Base-by-base conservation (phyloP, 2,888 invertebrate species). In the Tenthredo amoena region DNA sequence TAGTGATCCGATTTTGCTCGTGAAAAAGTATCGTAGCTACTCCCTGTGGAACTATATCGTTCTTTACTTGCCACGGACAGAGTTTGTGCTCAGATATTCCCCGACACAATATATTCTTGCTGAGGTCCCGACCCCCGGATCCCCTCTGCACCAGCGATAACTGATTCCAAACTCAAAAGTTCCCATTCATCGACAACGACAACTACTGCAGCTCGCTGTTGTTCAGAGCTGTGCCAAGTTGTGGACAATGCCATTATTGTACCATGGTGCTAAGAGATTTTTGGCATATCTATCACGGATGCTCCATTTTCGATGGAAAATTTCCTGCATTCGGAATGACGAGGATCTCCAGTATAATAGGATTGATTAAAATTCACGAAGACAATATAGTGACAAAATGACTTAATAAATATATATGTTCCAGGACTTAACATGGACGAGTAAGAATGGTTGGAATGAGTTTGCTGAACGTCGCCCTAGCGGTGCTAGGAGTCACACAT, bases 401-500 rank as follows among this genome's bases (percentile, higher is more conserved):
- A 18, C 15, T 34, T 1, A 74, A 77, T 50, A 18, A 77, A 50
- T 26, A 12, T 77, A 76, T 85, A 15, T 40, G 43, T 62, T 91
- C 58, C 89, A 91, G 91, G 87, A 88, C 86, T 87, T 89, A 90
- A 88, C 89, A 92, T 92, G 93, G 92, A 89, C 89, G 88, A 89
- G 86, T 90, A 88, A 92, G 87, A 85, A 93, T 91, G 92, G 89
- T 88, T 90, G 90, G 88, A 85, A 91, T 91, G 91, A 90, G 89
- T 89, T 88, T 91, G 88, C 89, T 91, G 88, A 91, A 90, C 87
- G 87, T 91, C 84, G 88, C 91, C 86, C 87, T 93, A 89, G 90
- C 91, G 86, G 89, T 93, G 88, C 89, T 93, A 87, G 93, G 93
- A 89, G 89, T 91, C 88, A 91, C 91, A 81, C 92, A 92, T 84